Evolutionary conservation across 2,888 invertebrate species (phyloP).

Genomic region (Willowsia nigromaculata): DNA sequence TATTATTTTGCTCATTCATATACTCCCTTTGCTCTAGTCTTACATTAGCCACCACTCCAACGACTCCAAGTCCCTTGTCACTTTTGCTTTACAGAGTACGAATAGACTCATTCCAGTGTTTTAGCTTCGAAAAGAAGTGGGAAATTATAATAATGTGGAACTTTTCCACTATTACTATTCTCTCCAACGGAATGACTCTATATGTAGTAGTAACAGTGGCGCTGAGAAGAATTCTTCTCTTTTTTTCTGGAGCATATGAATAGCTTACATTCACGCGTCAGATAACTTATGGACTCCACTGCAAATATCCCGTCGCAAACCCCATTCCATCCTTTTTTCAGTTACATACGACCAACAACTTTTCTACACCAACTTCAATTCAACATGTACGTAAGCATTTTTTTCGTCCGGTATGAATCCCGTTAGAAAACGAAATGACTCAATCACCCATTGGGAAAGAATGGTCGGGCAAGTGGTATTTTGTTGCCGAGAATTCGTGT

Average conservation of each 20-base stretch:
- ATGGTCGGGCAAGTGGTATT: slow-evolving; percentile 20
- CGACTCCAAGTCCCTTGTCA: slow-evolving; percentile 31
- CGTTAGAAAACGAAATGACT: slow-evolving; percentile 56
- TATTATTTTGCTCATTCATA: slow-evolving; percentile 23
- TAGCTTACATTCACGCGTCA: slow-evolving; percentile 8
- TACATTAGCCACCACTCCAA: background rate
- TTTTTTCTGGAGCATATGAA: background rate
- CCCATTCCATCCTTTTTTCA: slow-evolving; percentile 32
- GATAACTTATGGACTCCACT: slow-evolving; percentile 65
- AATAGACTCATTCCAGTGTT: slow-evolving; percentile 25
- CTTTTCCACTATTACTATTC: background rate
- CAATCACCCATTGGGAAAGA: slow-evolving; percentile 55
- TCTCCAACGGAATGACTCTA: slow-evolving; percentile 15
- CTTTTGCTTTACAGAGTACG: slow-evolving; percentile 14
- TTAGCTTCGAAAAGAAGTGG: slow-evolving; percentile 21
- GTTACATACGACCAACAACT: background rate
- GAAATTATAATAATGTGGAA: slow-evolving; percentile 44
- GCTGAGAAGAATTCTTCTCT: background rate
- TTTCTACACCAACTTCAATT: slow-evolving; percentile 14
- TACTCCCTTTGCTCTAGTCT: background rate
- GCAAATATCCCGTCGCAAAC: slow-evolving; percentile 5
- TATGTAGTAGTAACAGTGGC: background rate
- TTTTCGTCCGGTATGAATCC: slow-evolving; percentile 42
- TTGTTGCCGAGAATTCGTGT: background rate
- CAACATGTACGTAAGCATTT: slow-evolving; percentile 31